Evolutionary conservation across 2,113 vertebrate genomes (phyloP).

Genomic region (Gopherus flavomarginatus): DNA sequence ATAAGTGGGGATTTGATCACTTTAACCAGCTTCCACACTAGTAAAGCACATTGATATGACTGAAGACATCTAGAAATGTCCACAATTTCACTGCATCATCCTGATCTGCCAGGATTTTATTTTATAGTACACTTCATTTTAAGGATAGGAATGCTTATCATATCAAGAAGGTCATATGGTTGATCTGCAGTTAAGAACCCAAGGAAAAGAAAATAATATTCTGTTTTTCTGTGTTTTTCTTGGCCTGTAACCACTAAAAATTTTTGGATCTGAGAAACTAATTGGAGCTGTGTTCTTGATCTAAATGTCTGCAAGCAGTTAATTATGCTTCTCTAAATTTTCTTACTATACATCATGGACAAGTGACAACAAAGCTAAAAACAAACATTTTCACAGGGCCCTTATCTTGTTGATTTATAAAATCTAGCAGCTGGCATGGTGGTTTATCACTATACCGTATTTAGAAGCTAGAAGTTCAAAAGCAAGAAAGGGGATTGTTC

Average conservation of each 20-base stretch:
- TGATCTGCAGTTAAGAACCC: not conserved
- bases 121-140: not conserved
- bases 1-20: not conserved
- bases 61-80: not conserved
- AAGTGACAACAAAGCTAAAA: slow-evolving; percentile 41
- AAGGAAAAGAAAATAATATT: not conserved
- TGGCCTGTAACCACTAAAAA: slow-evolving; percentile 31
- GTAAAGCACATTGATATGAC: not conserved
- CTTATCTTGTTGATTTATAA: not conserved
- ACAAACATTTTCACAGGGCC: not conserved
- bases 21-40: not conserved
- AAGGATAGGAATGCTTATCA: not conserved
- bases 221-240: slow-evolving; percentile 32
- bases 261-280: slow-evolving; percentile 31
- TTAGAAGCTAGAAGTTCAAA: not conserved
- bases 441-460: not conserved
- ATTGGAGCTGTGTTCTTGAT: slow-evolving; percentile 31
- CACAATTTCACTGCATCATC: not conserved
- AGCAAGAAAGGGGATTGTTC: not conserved
- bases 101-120: not conserved
- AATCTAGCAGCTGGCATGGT: slow-evolving; percentile 10
- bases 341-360: not conserved
- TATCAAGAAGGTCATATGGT: not conserved
- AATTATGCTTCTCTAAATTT: slow-evolving; percentile 37
- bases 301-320: slow-evolving; percentile 31